These are phyloP conservation scores for Clupea harengus DNA, from an alignment of 2,113 vertebrate species.

Conservation along the genomic window DNA sequence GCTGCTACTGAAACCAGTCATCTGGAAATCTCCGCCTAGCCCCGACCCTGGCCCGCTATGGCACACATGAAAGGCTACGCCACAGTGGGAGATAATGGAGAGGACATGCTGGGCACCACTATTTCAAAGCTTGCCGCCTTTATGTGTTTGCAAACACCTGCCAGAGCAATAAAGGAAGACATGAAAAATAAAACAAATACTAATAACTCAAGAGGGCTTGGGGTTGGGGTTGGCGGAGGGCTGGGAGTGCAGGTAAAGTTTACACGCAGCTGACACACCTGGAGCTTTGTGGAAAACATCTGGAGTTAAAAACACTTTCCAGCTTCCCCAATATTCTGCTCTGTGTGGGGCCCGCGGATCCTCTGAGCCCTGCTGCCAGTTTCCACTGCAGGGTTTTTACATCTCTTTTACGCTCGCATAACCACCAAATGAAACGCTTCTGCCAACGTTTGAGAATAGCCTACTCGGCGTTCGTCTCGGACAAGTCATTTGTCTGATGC, in stretches of 20 bases:
- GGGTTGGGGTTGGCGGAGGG: not conserved
- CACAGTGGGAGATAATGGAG: constrained; percentile 9
- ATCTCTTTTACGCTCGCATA: not conserved
- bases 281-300: constrained; percentile 3
- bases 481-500: not conserved
- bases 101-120: not conserved
- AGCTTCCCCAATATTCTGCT: not conserved
- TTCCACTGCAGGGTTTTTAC: not conserved
- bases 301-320: not conserved
- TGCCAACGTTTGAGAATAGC: not conserved
- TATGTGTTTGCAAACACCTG: constrained; percentile 19
- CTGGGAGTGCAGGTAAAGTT: not conserved
- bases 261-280: constrained; percentile 8
- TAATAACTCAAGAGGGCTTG: not conserved
- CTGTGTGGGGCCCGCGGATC: not conserved
- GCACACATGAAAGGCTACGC: not conserved
- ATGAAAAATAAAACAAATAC: constrained; percentile 20
- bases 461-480: not conserved
- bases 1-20: constrained; percentile 15
- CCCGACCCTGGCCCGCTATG: not conserved
- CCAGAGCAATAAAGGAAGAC: not conserved
- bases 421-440: constrained; percentile 1
- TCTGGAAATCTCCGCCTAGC: not conserved
- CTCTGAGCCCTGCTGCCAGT: not conserved
- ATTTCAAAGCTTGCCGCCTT: not conserved